phyloP scores from a whole-genome alignment of 2,888 invertebrate genomes.

The Euzophera pinguis region DNA sequence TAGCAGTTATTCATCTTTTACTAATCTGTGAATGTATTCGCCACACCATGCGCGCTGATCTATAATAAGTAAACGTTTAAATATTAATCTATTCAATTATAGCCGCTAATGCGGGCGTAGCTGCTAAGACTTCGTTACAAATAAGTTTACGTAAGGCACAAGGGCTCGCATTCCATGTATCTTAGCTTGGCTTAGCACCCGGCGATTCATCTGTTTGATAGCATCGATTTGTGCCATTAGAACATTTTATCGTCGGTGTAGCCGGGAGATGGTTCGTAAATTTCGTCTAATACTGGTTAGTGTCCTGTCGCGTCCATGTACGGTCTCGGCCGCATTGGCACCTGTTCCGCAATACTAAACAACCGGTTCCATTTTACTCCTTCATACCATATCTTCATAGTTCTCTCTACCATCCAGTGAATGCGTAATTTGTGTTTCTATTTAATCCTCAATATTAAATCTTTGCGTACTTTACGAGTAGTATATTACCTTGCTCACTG shows the following conservation, averaged over 20 bases:
- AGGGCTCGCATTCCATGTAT: conserved; percentile 45
- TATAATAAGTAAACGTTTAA: conserved; percentile 28
- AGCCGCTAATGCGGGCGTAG: conserved; percentile 23
- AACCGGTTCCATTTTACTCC: conserved; percentile 38
- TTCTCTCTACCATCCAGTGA: conserved; percentile 25
- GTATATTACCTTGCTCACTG: not conserved
- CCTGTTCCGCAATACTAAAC: conserved; percentile 40
- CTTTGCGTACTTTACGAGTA: not conserved
- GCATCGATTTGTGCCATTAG: conserved; percentile 59
- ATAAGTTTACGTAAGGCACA: conserved; percentile 42
- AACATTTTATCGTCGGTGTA: conserved; percentile 49
- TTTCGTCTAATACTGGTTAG: conserved; percentile 61
- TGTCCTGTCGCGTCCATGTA: conserved; percentile 54
- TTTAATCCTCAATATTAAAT: conserved; percentile 2
- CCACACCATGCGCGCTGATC: conserved; percentile 6
- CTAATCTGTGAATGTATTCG: not conserved
- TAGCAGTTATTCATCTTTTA: not conserved
- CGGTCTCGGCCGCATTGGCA: conserved; percentile 44
- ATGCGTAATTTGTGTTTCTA: conserved; percentile 28
- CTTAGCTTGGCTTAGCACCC: conserved; percentile 33
- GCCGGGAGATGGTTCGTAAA: conserved; percentile 46
- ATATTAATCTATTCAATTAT: conserved; percentile 31
- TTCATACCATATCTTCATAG: conserved; percentile 26
- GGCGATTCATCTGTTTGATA: conserved; percentile 57
- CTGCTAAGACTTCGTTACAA: conserved; percentile 33